Evolutionary conservation across 2,888 invertebrate species (phyloP).

Genomic region (Volucella bombylans): DNA sequence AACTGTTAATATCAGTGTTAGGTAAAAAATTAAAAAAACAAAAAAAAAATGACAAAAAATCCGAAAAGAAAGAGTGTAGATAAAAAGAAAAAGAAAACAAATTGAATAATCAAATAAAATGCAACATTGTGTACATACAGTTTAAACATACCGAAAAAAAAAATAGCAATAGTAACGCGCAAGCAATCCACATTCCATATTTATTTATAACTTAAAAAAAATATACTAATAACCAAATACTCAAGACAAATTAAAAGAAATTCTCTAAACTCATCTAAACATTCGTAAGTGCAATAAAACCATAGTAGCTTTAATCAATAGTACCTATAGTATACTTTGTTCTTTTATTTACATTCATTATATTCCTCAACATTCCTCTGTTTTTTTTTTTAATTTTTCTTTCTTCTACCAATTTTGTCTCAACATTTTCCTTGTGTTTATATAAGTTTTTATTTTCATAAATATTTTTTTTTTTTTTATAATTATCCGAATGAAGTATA

Average conservation of each 20-base stretch:
- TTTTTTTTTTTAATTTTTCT: constrained; percentile 36
- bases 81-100: constrained; percentile 49
- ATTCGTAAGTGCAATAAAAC: constrained; percentile 72
- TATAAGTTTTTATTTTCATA: background rate
- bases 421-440: constrained; percentile 26
- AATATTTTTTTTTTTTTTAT: background rate
- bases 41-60: constrained; percentile 40
- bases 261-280: constrained; percentile 43
- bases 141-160: constrained; percentile 29
- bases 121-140: constrained; percentile 30
- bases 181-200: constrained; percentile 66
- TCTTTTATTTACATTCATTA: constrained; percentile 40
- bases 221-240: constrained; percentile 27
- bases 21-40: constrained; percentile 51
- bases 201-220: constrained; percentile 38
- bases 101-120: constrained; percentile 18
- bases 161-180: constrained; percentile 68
- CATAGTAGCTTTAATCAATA: constrained; percentile 73
- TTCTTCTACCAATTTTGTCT: constrained; percentile 1
- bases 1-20: constrained; percentile 47
- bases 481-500: constrained; percentile 19
- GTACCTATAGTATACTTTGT: constrained; percentile 67
- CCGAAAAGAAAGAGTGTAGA: constrained; percentile 66
- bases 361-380: constrained; percentile 50
- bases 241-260: constrained; percentile 44